A percentile compares a stretch with the other conserved stretches of the same genome.
Evolutionary conservation across 2,888 invertebrate species (phyloP).

Genomic region (Mactromeris polynyma): DNA sequence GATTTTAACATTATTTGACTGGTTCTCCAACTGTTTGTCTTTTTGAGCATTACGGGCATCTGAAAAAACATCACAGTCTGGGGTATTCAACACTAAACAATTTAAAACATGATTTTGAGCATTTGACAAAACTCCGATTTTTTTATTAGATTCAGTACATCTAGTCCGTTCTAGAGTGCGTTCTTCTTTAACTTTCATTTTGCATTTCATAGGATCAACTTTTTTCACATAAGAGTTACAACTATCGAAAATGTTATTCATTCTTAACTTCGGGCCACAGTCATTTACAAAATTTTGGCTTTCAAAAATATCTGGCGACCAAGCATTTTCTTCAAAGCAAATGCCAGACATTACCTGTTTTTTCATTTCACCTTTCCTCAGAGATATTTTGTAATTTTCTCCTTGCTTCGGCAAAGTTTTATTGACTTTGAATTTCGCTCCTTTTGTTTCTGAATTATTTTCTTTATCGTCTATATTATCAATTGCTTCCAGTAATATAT

Average conservation of each 20-base stretch:
- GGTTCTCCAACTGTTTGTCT: not conserved
- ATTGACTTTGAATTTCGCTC: not conserved
- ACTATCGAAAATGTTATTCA: not conserved
- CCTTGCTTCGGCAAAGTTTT: not conserved
- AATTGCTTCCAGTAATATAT: not conserved
- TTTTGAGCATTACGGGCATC: not conserved
- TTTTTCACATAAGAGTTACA: not conserved
- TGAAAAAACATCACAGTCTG: conserved; percentile 10
- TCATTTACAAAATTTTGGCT: not conserved
- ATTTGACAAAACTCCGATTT: not conserved
- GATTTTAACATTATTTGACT: not conserved
- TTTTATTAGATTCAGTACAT: not conserved
- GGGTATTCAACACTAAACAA: conserved; percentile 27
- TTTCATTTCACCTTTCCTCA: not conserved
- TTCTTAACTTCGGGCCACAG: not conserved
- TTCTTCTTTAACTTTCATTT: not conserved
- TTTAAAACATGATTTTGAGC: not conserved
- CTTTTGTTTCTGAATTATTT: not conserved
- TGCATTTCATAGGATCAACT: not conserved
- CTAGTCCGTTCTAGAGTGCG: not conserved
- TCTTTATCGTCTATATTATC: not conserved
- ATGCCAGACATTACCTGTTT: not conserved
- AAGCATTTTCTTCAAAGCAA: not conserved
- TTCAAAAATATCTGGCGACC: not conserved
- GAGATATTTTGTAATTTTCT: not conserved